Evolutionary conservation across 2,113 vertebrate genomes (phyloP).

Genomic region (Scopus umbretta): DNA sequence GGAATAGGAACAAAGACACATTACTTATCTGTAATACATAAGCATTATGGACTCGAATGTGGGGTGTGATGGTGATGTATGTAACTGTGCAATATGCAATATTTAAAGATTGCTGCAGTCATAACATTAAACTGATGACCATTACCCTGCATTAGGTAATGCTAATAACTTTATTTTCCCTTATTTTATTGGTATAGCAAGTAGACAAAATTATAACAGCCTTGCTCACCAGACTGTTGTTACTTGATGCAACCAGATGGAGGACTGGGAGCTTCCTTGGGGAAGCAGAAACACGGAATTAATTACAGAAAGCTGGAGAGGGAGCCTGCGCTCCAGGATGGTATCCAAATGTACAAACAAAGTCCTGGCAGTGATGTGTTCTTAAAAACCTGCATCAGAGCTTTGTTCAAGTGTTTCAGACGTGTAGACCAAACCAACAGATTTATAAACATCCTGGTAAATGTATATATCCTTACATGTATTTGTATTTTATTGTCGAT

Average conservation of each 20-base stretch:
- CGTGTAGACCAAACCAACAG: not conserved
- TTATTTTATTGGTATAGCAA: not conserved
- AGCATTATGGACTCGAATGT: not conserved
- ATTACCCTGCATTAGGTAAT: not conserved
- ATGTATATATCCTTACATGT: not conserved
- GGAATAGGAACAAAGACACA: not conserved
- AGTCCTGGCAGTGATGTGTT: not conserved
- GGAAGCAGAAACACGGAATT: not conserved
- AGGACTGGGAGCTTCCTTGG: not conserved
- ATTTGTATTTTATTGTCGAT: not conserved
- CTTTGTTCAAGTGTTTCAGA: not conserved
- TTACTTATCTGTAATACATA: not conserved
- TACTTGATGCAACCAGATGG: not conserved
- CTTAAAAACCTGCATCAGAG: not conserved
- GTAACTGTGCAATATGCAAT: not conserved
- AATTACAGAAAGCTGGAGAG: not conserved
- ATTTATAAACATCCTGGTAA: not conserved
- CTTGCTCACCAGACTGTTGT: not conserved
- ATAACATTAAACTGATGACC: not conserved
- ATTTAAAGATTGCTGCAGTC: not conserved
- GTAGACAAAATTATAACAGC: not conserved
- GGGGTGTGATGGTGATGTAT: not conserved
- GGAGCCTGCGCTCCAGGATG: not conserved
- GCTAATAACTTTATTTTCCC: not conserved
- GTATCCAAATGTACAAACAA: not conserved